Evolutionary conservation across 2,888 invertebrate genomes (phyloP).

Genomic region (Exocentrus adspersus): DNA sequence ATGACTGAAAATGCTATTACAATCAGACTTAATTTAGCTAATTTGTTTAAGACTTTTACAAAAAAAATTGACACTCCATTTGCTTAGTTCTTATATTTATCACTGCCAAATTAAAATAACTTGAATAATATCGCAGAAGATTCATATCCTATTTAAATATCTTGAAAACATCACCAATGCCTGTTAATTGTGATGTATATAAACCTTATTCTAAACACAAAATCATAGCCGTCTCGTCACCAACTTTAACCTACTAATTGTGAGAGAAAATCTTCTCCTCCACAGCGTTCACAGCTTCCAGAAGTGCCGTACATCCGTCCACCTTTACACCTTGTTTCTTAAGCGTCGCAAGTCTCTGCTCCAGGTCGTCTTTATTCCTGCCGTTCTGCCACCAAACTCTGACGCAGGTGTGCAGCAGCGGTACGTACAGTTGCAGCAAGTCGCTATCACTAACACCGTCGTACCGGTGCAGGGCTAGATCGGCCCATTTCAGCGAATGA

Average conservation of each 20-base stretch:
- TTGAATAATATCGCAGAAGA: no score
- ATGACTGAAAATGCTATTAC: not conserved
- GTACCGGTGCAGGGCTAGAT: constrained; percentile 75
- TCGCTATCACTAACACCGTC: constrained; percentile 78
- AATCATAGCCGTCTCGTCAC: not conserved
- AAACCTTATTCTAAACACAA: not conserved
- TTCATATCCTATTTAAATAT: no score
- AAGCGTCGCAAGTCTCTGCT: constrained; percentile 70
- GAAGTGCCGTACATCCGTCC: constrained; percentile 69
- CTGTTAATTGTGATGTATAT: no score
- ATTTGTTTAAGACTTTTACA: no score
- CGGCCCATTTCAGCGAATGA: constrained; percentile 75
- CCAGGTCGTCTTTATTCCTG: constrained; percentile 70
- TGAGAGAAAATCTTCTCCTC: constrained; percentile 54
- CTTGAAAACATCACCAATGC: no score
- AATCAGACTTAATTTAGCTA: no score
- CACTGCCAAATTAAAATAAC: no score
- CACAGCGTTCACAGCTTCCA: constrained; percentile 72
- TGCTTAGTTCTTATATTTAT: no score
- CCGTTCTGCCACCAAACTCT: constrained; percentile 74
- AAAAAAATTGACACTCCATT: no score
- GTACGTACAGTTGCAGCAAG: constrained; percentile 74
- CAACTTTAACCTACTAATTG: not conserved
- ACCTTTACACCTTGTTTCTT: constrained; percentile 75
- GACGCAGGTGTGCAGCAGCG: constrained; percentile 74